Base-by-base conservation (phyloP, 2,797 vertebrate species). In the Pipistrellus kuhlii region DNA sequence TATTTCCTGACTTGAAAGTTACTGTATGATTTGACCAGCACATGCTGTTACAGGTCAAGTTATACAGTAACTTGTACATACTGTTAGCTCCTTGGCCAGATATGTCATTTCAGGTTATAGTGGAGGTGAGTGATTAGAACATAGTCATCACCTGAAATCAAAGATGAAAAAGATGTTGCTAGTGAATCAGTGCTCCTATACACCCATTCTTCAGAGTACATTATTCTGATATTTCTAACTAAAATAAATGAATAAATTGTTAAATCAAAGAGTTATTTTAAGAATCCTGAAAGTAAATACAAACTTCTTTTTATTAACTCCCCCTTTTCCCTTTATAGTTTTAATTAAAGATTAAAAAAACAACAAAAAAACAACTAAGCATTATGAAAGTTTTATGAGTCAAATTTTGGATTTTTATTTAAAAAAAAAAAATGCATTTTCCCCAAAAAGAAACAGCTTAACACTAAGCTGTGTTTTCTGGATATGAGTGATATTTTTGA, bases 401-500 rank as follows among this genome's bases (percentile, higher is more conserved):
- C 55, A 96, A 88, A 88, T 93, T 86, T 92, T 84, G 23, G 38
- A 64, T 91, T 94, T 91, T 53, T 3, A 57, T 94, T n/a, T n/a
- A n/a, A n/a, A n/a, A n/a, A n/a, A 44, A 81, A 75, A 90, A 90
- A 89, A 38, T 41, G 6, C 57, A 62, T 85, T 88, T 91, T 85
- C n/a, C 46, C 13, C 30, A 21, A 30, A 64, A 87, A 95, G 32
- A 88, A 91, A 66, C 30, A 88, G 41, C 84, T 77, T 96, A 84
- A 69, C 18, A 68, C 55, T 83, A 86, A 88, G 68, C 87, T 77
- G 10, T 88, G 75, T 93, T 94, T 96, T 62, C 90, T 94, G 77
- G 51, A 44, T 95, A 18, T 57, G 53, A 93, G 57, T 77, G 72
- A 53, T 96, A 78, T 93, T 95, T 93, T 95, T 96, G 88, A 91